phyloP scores from a whole-genome alignment of 1,140 invertebrate genomes.

The Sinella curviseta region DNA sequence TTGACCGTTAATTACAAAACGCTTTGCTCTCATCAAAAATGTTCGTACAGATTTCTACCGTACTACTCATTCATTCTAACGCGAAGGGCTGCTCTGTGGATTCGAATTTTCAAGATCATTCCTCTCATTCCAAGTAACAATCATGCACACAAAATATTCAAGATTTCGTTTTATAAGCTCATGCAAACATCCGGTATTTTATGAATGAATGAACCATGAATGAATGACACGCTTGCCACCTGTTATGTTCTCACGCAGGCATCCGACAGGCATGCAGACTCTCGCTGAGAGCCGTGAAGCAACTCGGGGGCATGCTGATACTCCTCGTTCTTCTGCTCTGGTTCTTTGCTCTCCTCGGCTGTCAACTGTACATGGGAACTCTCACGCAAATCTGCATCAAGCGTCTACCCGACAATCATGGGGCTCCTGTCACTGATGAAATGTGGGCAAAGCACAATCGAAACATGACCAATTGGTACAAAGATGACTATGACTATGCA shows the following conservation, averaged over 20 bases:
- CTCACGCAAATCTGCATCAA: constrained; percentile 2
- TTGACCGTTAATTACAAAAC: not conserved
- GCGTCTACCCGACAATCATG: not conserved
- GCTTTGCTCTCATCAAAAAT: not conserved
- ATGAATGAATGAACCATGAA: not conserved
- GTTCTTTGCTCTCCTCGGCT: not conserved
- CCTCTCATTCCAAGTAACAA: not conserved
- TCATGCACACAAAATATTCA: not conserved
- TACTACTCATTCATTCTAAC: not conserved
- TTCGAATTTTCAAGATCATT: constrained; percentile 8
- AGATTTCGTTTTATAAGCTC: too few species aligned
- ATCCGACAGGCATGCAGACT: constrained; percentile 8
- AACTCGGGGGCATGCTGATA: constrained; percentile 10
- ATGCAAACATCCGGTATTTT: not conserved
- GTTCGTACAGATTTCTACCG: not conserved
- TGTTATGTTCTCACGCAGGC: not conserved
- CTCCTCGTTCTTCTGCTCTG: not conserved
- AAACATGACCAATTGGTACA: not conserved
- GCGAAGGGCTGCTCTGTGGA: not conserved
- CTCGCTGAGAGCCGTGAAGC: not conserved
- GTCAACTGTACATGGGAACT: not conserved
- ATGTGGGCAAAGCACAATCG: not conserved
- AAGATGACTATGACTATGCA: not conserved
- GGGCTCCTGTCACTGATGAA: not conserved
- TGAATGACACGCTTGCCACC: too few species aligned